phyloP scores from a whole-genome alignment of 2,888 invertebrate genomes.

The Apantesis nais region DNA sequence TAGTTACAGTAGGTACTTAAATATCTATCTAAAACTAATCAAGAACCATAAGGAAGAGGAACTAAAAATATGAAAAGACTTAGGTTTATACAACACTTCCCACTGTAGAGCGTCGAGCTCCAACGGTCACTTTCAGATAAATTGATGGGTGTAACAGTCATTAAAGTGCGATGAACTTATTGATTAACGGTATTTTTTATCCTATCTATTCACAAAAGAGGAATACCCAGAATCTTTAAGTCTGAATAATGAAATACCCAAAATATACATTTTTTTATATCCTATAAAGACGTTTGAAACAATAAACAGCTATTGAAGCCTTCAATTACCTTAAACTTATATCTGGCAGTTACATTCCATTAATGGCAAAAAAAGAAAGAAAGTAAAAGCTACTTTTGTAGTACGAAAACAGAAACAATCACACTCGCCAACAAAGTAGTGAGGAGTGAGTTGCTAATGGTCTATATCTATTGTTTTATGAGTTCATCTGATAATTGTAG shows the following conservation, averaged over 20 bases:
- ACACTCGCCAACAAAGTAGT: too few species aligned
- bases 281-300: neutral
- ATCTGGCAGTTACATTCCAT: too few species aligned
- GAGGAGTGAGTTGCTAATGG: too few species aligned
- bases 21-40: slow-evolving; percentile 8
- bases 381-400: too few species aligned
- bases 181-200: slow-evolving; percentile 7
- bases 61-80: slow-evolving; percentile 27
- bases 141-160: slow-evolving; percentile 45
- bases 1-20: neutral
- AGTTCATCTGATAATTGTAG: too few species aligned
- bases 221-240: neutral
- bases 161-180: slow-evolving; percentile 31
- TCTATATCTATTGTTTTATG: too few species aligned
- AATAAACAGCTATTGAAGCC: neutral
- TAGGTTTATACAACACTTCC: slow-evolving; percentile 35
- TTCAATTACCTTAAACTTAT: neutral
- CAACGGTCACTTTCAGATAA: slow-evolving; percentile 56
- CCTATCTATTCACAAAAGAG: neutral
- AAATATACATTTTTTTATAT: neutral
- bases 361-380: too few species aligned
- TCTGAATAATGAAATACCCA: neutral
- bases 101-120: slow-evolving; percentile 41
- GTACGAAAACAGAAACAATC: neutral
- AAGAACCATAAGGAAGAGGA: slow-evolving; percentile 24